phyloP scores from a whole-genome alignment of 2,888 invertebrate genomes.

The Eremobia ochroleuca region DNA sequence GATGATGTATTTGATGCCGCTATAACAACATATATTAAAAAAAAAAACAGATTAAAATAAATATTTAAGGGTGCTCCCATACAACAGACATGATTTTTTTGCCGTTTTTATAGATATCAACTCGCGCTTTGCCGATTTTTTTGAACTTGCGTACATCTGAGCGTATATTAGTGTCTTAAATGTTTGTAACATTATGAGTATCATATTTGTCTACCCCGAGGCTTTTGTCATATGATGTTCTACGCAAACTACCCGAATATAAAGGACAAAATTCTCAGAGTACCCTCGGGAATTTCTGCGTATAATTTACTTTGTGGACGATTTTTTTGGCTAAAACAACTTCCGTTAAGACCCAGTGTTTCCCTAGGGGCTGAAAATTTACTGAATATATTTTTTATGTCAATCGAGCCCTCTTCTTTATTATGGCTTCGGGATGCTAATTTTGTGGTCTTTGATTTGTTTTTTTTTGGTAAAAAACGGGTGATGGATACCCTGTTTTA shows the following conservation, averaged over 20 bases:
- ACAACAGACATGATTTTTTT: no score
- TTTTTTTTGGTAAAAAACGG: not conserved
- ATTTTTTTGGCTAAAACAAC: conserved; percentile 14
- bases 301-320: conserved; percentile 29
- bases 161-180: not conserved
- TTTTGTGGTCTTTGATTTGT: not conserved
- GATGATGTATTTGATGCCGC: no score
- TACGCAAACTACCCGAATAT: not conserved
- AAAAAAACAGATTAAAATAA: no score
- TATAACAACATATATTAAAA: no score
- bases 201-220: not conserved
- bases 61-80: no score
- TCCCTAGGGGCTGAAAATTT: not conserved
- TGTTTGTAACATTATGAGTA: not conserved
- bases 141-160: no score
- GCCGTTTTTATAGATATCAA: no score
- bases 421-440: conserved; percentile 15
- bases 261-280: conserved; percentile 2
- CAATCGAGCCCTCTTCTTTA: not conserved
- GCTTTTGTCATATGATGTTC: not conserved
- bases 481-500: not conserved
- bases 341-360: not conserved
- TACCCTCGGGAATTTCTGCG: not conserved
- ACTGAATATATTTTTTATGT: conserved; percentile 13
- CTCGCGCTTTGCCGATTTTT: no score